A percentile compares a stretch with the other conserved stretches of the same genome.
These are phyloP conservation scores for Trimorus sp. DNA, from an alignment of 2,888 invertebrate species.

Conservation along the genomic window DNA sequence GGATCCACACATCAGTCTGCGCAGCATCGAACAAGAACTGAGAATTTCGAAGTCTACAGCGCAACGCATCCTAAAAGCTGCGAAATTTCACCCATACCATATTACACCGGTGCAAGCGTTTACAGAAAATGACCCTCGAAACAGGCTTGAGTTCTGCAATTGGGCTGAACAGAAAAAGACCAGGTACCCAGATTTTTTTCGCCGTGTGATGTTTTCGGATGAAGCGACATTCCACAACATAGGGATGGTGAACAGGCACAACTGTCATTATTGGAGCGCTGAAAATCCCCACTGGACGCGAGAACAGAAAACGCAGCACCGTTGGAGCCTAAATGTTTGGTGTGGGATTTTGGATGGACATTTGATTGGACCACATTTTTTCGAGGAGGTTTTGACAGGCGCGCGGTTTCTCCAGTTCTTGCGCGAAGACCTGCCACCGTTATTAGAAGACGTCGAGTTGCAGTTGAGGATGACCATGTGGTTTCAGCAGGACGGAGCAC, in stretches of 20 bases:
- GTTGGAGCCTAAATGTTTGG: slow-evolving; percentile 34
- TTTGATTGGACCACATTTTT: slow-evolving; percentile 65
- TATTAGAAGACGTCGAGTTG: too few species aligned
- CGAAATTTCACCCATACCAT: slow-evolving; percentile 43
- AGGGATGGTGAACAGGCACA: slow-evolving; percentile 70
- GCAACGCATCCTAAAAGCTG: slow-evolving; percentile 20
- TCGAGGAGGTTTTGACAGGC: slow-evolving; percentile 66
- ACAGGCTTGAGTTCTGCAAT: slow-evolving; percentile 32
- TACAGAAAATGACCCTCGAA: slow-evolving; percentile 17
- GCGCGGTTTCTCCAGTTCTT: slow-evolving; percentile 65
- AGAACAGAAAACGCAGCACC: slow-evolving; percentile 7
- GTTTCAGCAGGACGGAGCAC: slow-evolving; percentile 71
- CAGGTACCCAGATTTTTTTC: slow-evolving; percentile 49
- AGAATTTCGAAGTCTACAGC: slow-evolving; percentile 39
- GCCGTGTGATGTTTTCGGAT: slow-evolving; percentile 69
- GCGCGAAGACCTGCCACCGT: slow-evolving; percentile 45
- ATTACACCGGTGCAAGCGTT: slow-evolving; percentile 38
- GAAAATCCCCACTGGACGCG: slow-evolving; percentile 69
- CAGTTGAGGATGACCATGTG: too few species aligned
- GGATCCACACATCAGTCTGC: slow-evolving; percentile 1
- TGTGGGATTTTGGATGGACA: slow-evolving; percentile 46
- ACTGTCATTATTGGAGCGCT: slow-evolving; percentile 70
- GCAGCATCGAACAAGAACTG: slow-evolving; percentile 37
- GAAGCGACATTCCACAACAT: slow-evolving; percentile 69
- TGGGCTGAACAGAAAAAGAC: slow-evolving; percentile 42